Base-by-base conservation (phyloP, 2,888 invertebrate genomes). In the Diabrotica balteata region DNA sequence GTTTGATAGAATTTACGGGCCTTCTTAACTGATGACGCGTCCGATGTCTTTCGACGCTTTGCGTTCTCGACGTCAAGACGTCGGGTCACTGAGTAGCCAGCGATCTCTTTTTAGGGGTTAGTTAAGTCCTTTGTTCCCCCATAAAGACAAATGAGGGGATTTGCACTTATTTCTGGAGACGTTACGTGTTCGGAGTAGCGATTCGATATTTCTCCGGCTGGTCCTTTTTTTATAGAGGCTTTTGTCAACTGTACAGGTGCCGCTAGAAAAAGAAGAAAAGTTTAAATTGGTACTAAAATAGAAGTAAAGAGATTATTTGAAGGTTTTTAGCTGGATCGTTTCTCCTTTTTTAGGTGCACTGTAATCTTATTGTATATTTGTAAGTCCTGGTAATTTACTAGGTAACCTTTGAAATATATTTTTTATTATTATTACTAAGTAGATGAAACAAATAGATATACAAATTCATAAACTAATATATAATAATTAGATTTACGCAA, bases 131-230 rank as follows among this genome's bases (percentile, higher is more conserved):
- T 80, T 81, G 80, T 80, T 77, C 80, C 76, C 78, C 79, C 80
- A 79, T 82, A 81, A 82, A 82, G 82, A 82, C 81, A 81, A 83
- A 83, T 81, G 81, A 83, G 81, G 79, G 81, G 82, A 81, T 82
- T 82, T 81, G 78, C 81, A 80, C 80, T 81, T 79, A 80, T 81
- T 81, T 80, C 79, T 80, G 78, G 75, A 78, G 64, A 64, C 58
- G 64, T 68, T 77, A 79, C 79, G 80, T 79, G 80, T 75, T 74
- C 70, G 72, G 67, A 67, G 68, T 68, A 59, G 53, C 47, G 63
- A 65, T 63, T 61, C 57, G 44, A 55, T 68, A 57, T 53, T 63
- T 66, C 50, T 57, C 4, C 51, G 7, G 42, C 22, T 22, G 9
- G 22, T 53, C 8, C 51, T 22, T 42, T 10, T 54, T 54, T 54